Conservation (phyloP, 2,797 vertebrate species). For the Falco columbarius region DNA sequence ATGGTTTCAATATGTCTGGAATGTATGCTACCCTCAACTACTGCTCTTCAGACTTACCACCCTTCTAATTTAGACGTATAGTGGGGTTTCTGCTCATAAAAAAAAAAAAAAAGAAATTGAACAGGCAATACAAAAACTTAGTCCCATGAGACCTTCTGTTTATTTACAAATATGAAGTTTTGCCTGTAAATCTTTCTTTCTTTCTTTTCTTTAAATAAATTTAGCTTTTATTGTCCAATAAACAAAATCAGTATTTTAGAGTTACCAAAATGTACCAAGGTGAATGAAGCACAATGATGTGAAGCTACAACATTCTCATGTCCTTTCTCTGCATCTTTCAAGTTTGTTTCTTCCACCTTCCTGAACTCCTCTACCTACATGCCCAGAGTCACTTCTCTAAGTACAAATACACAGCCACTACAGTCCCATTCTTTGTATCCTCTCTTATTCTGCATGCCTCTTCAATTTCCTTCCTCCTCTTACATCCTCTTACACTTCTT, state of each 20-base stretch:
- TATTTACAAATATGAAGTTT: not conserved
- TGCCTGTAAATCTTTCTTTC: not conserved
- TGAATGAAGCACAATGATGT: not conserved
- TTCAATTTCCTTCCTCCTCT: not conserved
- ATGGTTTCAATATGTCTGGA: not conserved
- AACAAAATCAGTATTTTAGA: not conserved
- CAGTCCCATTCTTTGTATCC: not conserved
- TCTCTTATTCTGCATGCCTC: not conserved
- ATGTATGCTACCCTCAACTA: not conserved
- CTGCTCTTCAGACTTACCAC: not conserved
- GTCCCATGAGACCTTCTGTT: not conserved
- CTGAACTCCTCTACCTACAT: not conserved
- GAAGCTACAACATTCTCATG: not conserved
- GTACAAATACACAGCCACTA: not conserved
- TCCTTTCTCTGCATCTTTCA: not conserved
- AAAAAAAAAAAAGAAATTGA: not conserved
- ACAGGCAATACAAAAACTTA: not conserved
- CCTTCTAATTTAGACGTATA: not conserved
- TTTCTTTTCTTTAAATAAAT: not conserved
- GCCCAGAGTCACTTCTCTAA: not conserved
- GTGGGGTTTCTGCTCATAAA: not conserved
- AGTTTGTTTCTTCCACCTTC: not conserved
- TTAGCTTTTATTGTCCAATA: not conserved
- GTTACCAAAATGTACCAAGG: not conserved
- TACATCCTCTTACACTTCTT: not conserved